These are phyloP conservation scores for Taenaris catops DNA, from an alignment of 2,888 invertebrate species.

Conservation along the genomic window DNA sequence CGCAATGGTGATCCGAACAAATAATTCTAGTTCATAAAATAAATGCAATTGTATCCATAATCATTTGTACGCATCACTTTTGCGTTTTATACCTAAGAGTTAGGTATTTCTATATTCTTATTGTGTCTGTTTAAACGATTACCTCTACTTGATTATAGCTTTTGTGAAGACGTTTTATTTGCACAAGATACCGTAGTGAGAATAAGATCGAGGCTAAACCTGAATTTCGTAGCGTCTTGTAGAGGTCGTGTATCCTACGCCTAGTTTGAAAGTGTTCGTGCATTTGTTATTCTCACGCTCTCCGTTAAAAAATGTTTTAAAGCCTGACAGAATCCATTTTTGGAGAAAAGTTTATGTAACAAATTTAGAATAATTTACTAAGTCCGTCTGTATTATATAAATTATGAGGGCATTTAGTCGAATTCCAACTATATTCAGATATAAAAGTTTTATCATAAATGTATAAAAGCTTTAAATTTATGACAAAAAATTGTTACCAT, in stretches of 20 bases:
- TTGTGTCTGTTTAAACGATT: constrained; percentile 75
- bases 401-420: background rate
- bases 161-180: constrained; percentile 70
- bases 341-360: background rate
- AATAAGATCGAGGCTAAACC: constrained; percentile 50
- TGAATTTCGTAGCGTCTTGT: constrained; percentile 29
- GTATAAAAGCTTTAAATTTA: constrained; percentile 3
- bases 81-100: constrained; percentile 42
- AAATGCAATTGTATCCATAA: constrained; percentile 19
- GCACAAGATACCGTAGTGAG: constrained; percentile 74
- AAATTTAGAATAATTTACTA: constrained; percentile 5
- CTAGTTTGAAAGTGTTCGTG: background rate
- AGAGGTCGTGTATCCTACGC: constrained; percentile 18
- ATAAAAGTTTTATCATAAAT: background rate
- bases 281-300: background rate
- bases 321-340: background rate
- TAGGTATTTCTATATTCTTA: constrained; percentile 76
- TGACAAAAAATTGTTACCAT: constrained; percentile 4
- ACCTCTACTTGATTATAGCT: constrained; percentile 72
- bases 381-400: constrained; percentile 1
- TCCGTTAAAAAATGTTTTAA: too few species aligned
- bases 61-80: constrained; percentile 16
- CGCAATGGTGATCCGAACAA: constrained; percentile 12
- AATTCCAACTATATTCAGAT: constrained; percentile 3
- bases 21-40: constrained; percentile 12